phyloP scores from a whole-genome alignment of 2,888 invertebrate species.

The Caenorhabditis uteleia region DNA sequence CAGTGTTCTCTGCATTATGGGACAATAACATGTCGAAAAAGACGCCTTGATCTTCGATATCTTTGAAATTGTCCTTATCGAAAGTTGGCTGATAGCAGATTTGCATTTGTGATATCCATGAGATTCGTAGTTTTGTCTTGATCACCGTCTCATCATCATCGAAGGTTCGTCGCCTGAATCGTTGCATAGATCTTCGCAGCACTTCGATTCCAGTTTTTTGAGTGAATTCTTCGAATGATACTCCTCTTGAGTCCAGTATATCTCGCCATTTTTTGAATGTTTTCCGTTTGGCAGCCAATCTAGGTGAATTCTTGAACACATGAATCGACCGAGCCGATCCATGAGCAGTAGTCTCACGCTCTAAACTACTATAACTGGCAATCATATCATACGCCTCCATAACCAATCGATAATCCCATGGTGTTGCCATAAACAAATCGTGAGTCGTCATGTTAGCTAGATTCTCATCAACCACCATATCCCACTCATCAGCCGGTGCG shows the following conservation, averaged over 20 bases:
- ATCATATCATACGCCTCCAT: conserved; percentile 67
- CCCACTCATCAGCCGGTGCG: conserved; percentile 61
- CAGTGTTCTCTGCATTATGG: conserved; percentile 65
- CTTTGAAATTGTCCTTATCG: conserved; percentile 54
- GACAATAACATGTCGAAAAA: conserved; percentile 66
- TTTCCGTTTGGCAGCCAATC: conserved; percentile 59
- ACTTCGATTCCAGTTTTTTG: conserved; percentile 62
- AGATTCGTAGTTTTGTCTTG: conserved; percentile 57
- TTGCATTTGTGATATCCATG: conserved; percentile 67
- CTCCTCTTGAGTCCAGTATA: conserved; percentile 51
- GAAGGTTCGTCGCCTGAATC: conserved; percentile 64
- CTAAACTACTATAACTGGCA: conserved; percentile 58
- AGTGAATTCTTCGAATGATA: conserved; percentile 64
- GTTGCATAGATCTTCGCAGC: conserved; percentile 60
- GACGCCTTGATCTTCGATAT: conserved; percentile 63
- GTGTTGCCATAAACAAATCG: conserved; percentile 55
- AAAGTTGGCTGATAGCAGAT: conserved; percentile 67
- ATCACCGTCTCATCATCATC: conserved; percentile 62
- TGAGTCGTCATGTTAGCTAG: conserved; percentile 61
- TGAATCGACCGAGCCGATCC: conserved; percentile 62
- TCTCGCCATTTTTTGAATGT: conserved; percentile 66
- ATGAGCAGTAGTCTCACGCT: conserved; percentile 64
- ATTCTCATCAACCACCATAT: conserved; percentile 56
- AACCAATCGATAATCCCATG: conserved; percentile 64
- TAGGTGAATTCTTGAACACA: conserved; percentile 54